These are phyloP conservation scores for Odontamblyopus lacepedii DNA, from an alignment of 2,797 vertebrate genomes.

Conservation along the genomic window DNA sequence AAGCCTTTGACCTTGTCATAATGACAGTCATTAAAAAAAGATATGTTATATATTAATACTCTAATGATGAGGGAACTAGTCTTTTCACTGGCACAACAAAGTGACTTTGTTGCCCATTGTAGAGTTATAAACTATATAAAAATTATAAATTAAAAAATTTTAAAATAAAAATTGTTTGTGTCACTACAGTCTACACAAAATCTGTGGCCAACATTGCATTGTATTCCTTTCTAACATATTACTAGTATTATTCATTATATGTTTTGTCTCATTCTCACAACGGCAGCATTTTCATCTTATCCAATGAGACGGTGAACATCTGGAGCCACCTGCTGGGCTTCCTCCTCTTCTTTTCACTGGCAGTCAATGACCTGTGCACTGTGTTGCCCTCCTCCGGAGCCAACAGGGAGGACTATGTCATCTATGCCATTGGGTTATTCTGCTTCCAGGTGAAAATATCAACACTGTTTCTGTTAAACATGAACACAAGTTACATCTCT, in stretches of 20 bases:
- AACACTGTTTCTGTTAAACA: too few species aligned
- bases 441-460: conserved; percentile 90
- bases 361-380: conserved; percentile 88
- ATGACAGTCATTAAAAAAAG: too few species aligned
- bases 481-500: too few species aligned
- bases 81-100: not conserved
- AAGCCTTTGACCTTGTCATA: too few species aligned
- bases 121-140: not conserved
- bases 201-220: too few species aligned
- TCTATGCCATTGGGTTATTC: conserved; percentile 93
- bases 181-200: too few species aligned
- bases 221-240: too few species aligned
- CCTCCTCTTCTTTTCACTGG: conserved; percentile 90
- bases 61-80: too few species aligned
- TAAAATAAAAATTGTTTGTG: too few species aligned
- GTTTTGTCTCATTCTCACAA: conserved; percentile 2
- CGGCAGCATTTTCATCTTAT: conserved; percentile 91
- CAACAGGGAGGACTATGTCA: conserved; percentile 92
- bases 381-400: conserved; percentile 90
- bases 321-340: conserved; percentile 98
- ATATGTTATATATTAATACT: too few species aligned
- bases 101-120: not conserved
- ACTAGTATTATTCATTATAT: not conserved
- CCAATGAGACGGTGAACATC: conserved; percentile 97
- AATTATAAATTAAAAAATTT: too few species aligned